These are phyloP conservation scores for Drosophila paracracens DNA, from an alignment of 2,888 invertebrate genomes.

Conservation along the genomic window DNA sequence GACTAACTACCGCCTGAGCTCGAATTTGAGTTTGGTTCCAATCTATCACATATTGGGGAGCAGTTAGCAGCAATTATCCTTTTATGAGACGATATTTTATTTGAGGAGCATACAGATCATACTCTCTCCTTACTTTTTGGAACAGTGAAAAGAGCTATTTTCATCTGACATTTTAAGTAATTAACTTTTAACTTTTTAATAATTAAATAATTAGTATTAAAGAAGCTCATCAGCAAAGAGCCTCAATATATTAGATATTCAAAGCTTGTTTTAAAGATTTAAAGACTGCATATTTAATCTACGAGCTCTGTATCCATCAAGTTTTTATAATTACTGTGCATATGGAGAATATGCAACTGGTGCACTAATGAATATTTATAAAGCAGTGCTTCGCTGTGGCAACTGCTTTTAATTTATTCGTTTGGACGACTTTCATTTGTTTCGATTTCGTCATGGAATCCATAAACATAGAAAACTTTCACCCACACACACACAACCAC, in stretches of 20 bases:
- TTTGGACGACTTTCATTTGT: conserved; percentile 74
- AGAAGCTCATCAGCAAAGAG: neutral
- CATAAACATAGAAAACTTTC: conserved; percentile 35
- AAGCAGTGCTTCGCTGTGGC: conserved; percentile 37
- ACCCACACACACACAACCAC: conserved; percentile 4
- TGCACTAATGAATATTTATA: conserved; percentile 73
- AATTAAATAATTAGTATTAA: neutral
- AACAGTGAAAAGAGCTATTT: neutral
- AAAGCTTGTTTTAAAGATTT: neutral
- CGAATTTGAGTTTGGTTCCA: neutral
- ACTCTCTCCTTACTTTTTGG: neutral
- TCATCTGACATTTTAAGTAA: neutral
- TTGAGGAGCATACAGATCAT: neutral
- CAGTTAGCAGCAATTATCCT: neutral
- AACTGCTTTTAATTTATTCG: conserved; percentile 68
- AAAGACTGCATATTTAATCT: conserved; percentile 8
- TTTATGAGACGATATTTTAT: neutral
- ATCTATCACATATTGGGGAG: neutral
- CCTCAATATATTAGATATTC: neutral
- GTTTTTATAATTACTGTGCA: neutral
- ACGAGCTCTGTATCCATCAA: neutral
- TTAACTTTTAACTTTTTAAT: too few relatives aligned
- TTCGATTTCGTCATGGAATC: conserved; percentile 64
- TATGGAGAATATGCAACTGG: conserved; percentile 54
- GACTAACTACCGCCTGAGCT: neutral